Conservation (phyloP, 2,797 vertebrate genomes). For the Thripadectes ignobilis region DNA sequence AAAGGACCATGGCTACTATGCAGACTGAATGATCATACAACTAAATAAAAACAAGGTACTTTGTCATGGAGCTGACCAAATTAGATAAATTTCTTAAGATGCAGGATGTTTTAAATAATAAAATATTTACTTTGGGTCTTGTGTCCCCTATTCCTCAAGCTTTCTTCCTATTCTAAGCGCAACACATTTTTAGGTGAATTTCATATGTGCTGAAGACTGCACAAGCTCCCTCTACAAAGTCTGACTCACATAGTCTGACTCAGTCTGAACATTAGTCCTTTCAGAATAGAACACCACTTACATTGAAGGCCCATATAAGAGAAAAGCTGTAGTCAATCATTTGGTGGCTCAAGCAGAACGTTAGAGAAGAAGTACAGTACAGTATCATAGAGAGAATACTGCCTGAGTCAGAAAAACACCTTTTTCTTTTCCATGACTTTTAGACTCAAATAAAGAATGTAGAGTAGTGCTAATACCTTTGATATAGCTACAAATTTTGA, state of each 20-base stretch:
- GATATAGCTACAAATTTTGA: not conserved
- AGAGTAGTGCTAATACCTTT: not conserved
- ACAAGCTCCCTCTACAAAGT: not conserved
- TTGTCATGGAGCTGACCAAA: not conserved
- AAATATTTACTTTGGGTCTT: not conserved
- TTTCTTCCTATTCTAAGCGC: not conserved
- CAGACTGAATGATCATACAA: not conserved
- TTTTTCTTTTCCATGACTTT: not conserved
- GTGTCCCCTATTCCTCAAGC: accelerated
- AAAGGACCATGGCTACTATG: not conserved
- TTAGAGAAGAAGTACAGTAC: not conserved
- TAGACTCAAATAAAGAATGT: not conserved
- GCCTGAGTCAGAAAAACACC: not conserved
- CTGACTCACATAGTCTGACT: not conserved
- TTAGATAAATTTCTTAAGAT: not conserved
- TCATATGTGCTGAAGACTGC: not conserved
- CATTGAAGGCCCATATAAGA: not conserved
- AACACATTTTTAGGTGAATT: not conserved
- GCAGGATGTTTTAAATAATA: not conserved
- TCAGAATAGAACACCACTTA: not conserved
- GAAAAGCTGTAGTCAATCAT: not conserved
- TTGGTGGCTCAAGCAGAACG: not conserved
- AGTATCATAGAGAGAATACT: not conserved
- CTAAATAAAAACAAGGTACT: not conserved
- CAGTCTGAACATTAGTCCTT: not conserved